Evolutionary conservation across 92 coral and sea anemone species (phyloP).

Genomic region (Scolanthus callimorphus): DNA sequence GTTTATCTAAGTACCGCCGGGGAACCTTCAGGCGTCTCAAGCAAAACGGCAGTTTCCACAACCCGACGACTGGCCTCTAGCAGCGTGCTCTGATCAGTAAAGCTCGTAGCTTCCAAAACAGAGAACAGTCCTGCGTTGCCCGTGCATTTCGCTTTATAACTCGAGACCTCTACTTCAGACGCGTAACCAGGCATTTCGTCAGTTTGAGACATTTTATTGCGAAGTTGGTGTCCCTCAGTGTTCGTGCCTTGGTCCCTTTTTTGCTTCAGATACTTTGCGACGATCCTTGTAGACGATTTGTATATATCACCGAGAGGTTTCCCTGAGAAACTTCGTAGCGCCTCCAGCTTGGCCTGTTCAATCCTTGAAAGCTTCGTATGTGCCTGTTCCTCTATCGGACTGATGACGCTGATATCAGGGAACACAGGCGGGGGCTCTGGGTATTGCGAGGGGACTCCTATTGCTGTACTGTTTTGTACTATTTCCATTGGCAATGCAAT

Average conservation of each 20-base stretch:
- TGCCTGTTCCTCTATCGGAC: not conserved
- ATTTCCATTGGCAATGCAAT: no score
- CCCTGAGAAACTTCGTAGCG: conserved; percentile 66
- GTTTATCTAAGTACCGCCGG: not conserved
- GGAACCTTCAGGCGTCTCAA: conserved; percentile 68
- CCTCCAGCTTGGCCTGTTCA: conserved; percentile 73
- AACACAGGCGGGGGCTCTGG: not conserved
- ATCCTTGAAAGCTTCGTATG: conserved; percentile 37
- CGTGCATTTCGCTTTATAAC: not conserved
- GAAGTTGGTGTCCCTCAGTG: conserved; percentile 18
- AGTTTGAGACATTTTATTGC: conserved; percentile 33
- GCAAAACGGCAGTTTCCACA: conserved; percentile 50
- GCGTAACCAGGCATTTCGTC: not conserved
- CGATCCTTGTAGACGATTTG: conserved; percentile 60
- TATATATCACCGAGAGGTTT: conserved; percentile 59
- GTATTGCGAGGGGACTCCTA: not conserved
- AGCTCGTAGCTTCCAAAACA: conserved; percentile 37
- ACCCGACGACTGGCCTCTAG: conserved; percentile 70
- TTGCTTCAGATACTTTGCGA: conserved; percentile 80
- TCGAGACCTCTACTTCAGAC: not conserved
- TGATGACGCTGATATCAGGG: not conserved
- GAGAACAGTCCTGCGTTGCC: conserved; percentile 16
- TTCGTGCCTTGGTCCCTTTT: conserved; percentile 44
- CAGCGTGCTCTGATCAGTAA: conserved; percentile 41
- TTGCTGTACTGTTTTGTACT: not conserved